Evolutionary conservation across 2,113 vertebrate genomes (phyloP), one percentile per base, ranked within the genome.

Genomic region (Raja brachyura): DNA sequence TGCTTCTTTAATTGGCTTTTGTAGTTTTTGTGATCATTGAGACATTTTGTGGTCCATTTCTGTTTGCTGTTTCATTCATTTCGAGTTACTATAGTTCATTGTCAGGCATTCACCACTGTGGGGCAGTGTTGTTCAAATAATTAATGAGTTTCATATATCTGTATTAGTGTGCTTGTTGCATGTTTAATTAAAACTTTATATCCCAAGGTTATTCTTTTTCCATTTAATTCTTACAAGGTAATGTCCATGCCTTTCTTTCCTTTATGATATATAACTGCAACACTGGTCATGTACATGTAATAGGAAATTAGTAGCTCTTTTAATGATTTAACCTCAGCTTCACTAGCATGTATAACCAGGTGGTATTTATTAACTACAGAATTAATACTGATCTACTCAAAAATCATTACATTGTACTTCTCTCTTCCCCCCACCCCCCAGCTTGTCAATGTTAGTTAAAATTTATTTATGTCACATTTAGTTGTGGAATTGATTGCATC

Each of bases 81-180:
- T 94, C 18, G 54, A 77, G 76, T 33, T 11, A 85, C 66, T 77
- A 68, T 68, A 61, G 76, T 75, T 93, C 95, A 94, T 93, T 94
- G 93, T 94, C 94, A 11, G 93, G n/a, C 39, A 93, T 93, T 68
- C 0, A 93, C 96, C 97, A 95, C 96, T 93, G 94, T 93, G 97
- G 76, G 97, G 96, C 96, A 94, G 95, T 96, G 94, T 96, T 96
- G 96, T 93, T 95, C 93, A 94, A 93, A 81, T 94, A 94, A 94
- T 93, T 75, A 48, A 92, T 92, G 66, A 73, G 13, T 92, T 73
- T 74, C 68, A 28, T 92, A 16, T 39, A 10, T 33, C 5, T 39
- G 8, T 10, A n/a, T 92, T 73, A 48, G 7, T 73, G 66, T 92
- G 33, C 33, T 88, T 92, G 90, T 92, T 92, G 66, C 66, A 92